Base-by-base conservation (phyloP, 2,113 vertebrate species). In the Rhineura floridana region DNA sequence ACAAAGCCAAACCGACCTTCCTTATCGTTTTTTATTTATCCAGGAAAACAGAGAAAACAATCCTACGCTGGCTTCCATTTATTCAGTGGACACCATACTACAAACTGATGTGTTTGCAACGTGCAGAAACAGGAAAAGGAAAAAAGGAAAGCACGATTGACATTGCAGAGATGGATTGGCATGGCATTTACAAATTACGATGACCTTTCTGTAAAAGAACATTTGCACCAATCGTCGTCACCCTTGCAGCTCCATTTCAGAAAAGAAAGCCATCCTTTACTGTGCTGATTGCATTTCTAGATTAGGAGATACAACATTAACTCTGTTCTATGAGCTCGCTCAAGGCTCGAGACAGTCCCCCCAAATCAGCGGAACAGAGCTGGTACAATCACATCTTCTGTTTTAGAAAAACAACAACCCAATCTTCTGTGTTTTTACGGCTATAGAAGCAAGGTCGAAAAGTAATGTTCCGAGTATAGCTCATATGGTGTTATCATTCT, bases 201-300 rank as follows among this genome's bases (percentile, higher is more conserved):
- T 87, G 90, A 94, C 94, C 94, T 95, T 94, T 93, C 93, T 89
- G 73, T 87, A 4, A 89, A 91, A 87, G 55, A 91, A 88, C 90
- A 81, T 91, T 86, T 42, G 84, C 87, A 89, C 90, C 91, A 90
- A 90, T 94, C 72, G 83, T 89, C 93, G 93, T 90, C 86, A 89
- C 25, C 55, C 17, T 25, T 3, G 10, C 88, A 30, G 83, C 50
- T 88, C 92, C 77, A 0, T 10, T 79, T 87, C 72, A 83, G 91
- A 70, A 76, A 82, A 88, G 91, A 86, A 88, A 3, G 55, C 28
- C 83, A 83, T 87, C 93, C 85, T 0, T 30, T 79, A 89, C 86
- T 73, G 21, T 11, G 55, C 69, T 65, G 70, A 80, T 86, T 79
- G n/a, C 23, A 4, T 81, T 55, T 81, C 36, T 9, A n/a, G 3